A percentile compares a stretch with the other conserved stretches of the same genome.
phyloP scores from a whole-genome alignment of 2,888 invertebrate species.

The Oegoconia quadripuncta region DNA sequence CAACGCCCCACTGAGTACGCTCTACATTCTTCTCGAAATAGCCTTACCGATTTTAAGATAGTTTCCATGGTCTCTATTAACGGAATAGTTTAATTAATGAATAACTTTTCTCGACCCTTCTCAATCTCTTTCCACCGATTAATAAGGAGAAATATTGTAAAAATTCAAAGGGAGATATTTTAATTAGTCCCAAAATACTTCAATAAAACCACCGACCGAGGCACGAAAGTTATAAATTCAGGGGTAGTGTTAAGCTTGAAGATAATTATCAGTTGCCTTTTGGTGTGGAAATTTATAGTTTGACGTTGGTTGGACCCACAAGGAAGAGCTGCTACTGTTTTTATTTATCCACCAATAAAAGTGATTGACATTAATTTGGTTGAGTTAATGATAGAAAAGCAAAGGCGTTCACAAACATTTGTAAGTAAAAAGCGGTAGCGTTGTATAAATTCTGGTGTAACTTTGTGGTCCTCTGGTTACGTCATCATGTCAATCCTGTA shows the following conservation, averaged over 20 bases:
- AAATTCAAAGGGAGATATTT: slow-evolving; percentile 51
- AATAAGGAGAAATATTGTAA: slow-evolving; percentile 37
- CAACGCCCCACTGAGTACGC: no score
- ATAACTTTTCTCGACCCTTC: slow-evolving; percentile 39
- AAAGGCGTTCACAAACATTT: slow-evolving; percentile 15
- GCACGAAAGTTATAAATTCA: slow-evolving; percentile 58
- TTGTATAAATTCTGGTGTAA: no score
- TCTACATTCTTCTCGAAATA: no score
- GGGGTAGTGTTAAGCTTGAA: slow-evolving; percentile 42
- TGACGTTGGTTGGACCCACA: slow-evolving; percentile 31
- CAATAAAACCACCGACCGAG: slow-evolving; percentile 54
- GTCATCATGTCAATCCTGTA: no score
- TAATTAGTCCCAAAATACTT: slow-evolving; percentile 69
- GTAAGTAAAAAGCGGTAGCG: slow-evolving; percentile 25
- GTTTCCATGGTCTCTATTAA: slow-evolving; percentile 31
- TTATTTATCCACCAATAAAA: slow-evolving; percentile 68
- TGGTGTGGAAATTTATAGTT: slow-evolving; percentile 55
- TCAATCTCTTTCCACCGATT: slow-evolving; percentile 25
- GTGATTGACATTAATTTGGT: slow-evolving; percentile 65
- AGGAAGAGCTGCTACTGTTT: slow-evolving; percentile 56
- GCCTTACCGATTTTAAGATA: no score
- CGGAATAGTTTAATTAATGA: slow-evolving; percentile 52
- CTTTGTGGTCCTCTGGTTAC: no score
- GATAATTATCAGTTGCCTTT: slow-evolving; percentile 55
- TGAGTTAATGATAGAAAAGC: slow-evolving; percentile 38